Percentiles rank a stretch among this genome's conserved stretches.
These are phyloP conservation scores for Mongoloraphidia duomilia DNA, from an alignment of 2,888 invertebrate species.

Conservation along the genomic window DNA sequence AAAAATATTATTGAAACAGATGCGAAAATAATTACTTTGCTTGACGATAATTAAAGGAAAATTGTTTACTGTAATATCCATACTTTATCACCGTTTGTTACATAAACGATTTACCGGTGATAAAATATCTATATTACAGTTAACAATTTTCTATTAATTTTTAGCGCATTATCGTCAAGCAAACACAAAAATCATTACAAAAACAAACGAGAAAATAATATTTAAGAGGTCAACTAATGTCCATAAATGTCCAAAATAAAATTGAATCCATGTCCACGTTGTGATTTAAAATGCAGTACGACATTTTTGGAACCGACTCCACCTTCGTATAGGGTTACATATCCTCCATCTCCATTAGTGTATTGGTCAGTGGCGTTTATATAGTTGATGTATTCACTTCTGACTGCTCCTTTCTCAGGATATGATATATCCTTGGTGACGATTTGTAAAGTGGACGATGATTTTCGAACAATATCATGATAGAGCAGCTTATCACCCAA, in stretches of 20 bases:
- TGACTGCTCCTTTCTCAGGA: conserved; percentile 11
- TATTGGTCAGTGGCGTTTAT: conserved; percentile 28
- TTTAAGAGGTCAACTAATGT: neutral
- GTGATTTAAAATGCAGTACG: conserved; percentile 30
- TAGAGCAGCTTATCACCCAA: conserved; percentile 15
- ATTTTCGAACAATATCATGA: conserved; percentile 18
- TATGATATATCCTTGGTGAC: conserved; percentile 17
- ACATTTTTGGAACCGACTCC: conserved; percentile 26
- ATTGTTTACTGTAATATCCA: no score
- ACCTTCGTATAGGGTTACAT: conserved; percentile 25
- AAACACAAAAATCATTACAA: neutral
- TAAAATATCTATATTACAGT: neutral
- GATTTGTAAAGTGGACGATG: conserved; percentile 20
- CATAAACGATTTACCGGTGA: no score
- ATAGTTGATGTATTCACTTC: conserved; percentile 23
- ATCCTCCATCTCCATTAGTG: conserved; percentile 31
- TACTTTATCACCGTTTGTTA: no score
- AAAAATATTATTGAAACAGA: conserved; percentile 9
- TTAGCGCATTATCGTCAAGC: neutral
- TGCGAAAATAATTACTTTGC: neutral
- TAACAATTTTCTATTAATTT: neutral
- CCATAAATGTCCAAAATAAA: conserved; percentile 31
- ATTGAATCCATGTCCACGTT: conserved; percentile 29
- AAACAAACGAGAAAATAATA: no score
- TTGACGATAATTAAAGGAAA: no score